Conservation (phyloP, 2,113 vertebrate genomes). For the Actinemys pallida region DNA sequence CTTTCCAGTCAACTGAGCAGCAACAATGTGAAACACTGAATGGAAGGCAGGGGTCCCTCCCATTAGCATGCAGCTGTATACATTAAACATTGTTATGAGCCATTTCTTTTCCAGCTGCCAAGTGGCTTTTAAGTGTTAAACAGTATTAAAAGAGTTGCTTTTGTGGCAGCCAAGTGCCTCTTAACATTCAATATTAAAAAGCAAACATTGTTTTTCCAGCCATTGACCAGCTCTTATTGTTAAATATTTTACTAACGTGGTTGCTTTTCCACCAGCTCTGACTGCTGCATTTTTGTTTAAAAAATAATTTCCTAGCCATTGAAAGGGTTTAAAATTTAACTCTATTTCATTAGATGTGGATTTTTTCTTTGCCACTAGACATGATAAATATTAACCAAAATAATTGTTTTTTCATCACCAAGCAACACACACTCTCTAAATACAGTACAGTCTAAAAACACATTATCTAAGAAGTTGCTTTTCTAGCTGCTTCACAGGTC, state of each 20-base stretch:
- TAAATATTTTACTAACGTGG: constrained; percentile 27
- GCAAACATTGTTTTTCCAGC: not conserved
- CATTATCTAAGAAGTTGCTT: not conserved
- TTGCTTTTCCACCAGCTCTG: not conserved
- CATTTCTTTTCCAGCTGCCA: constrained; percentile 29
- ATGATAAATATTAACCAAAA: constrained; percentile 10
- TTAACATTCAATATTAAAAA: constrained; percentile 45
- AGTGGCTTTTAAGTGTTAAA: constrained; percentile 16
- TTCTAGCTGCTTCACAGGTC: not conserved
- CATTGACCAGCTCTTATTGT: not conserved
- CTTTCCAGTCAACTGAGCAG: constrained; percentile 1
- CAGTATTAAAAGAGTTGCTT: constrained; percentile 24
- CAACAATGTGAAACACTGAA: not conserved
- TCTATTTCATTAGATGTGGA: not conserved
- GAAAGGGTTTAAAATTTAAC: not conserved
- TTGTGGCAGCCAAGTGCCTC: not conserved
- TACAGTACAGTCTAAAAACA: not conserved
- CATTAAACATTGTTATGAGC: constrained; percentile 13
- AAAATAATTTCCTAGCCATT: not conserved
- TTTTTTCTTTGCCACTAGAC: not conserved
- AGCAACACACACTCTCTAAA: not conserved
- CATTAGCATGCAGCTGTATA: not conserved
- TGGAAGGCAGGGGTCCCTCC: not conserved
- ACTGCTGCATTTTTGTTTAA: not conserved
- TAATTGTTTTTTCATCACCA: not conserved